A percentile compares a stretch with the other conserved stretches of the same genome.
Evolutionary conservation across 2,888 invertebrate species (phyloP).

Genomic region (Corbicula japonica): DNA sequence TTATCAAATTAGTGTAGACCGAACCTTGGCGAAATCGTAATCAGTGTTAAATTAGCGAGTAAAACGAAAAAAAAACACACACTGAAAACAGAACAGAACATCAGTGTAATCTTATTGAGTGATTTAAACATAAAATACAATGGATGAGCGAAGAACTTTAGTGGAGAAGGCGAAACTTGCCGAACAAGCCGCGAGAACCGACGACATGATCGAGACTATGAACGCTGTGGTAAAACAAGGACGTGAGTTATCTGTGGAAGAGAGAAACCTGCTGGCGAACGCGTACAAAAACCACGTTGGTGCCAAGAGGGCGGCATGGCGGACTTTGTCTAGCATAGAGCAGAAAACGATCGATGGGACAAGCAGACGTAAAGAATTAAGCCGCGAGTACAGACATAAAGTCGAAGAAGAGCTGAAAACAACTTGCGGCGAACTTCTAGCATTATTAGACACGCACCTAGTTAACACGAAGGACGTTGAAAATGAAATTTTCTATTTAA

Average conservation of each 20-base stretch:
- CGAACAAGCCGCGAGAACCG: constrained; percentile 38
- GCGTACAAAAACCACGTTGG: constrained; percentile 51
- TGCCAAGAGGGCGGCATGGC: constrained; percentile 50
- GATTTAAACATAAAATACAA: too few relatives aligned
- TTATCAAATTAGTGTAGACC: too few relatives aligned
- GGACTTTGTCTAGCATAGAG: constrained; percentile 53
- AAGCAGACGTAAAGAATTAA: constrained; percentile 42
- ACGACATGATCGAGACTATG: constrained; percentile 43
- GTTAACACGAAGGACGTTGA: constrained; percentile 44
- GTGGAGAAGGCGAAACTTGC: constrained; percentile 48
- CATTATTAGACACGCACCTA: constrained; percentile 41
- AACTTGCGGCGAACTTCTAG: constrained; percentile 47
- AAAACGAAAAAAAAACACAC: background rate
- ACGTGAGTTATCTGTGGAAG: constrained; percentile 35
- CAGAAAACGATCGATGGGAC: constrained; percentile 36
- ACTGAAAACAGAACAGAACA: background rate
- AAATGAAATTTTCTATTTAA: constrained; percentile 57
- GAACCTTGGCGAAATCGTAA: too few relatives aligned
- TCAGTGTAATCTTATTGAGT: background rate
- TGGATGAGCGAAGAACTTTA: constrained; percentile 35
- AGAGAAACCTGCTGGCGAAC: constrained; percentile 48
- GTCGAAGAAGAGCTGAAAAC: constrained; percentile 49
- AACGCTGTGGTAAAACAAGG: constrained; percentile 34
- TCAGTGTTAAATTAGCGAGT: too few relatives aligned
- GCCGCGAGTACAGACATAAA: constrained; percentile 46